Base-by-base conservation (phyloP, 1,140 invertebrate species). In the Himalopsyche phryganea region DNA sequence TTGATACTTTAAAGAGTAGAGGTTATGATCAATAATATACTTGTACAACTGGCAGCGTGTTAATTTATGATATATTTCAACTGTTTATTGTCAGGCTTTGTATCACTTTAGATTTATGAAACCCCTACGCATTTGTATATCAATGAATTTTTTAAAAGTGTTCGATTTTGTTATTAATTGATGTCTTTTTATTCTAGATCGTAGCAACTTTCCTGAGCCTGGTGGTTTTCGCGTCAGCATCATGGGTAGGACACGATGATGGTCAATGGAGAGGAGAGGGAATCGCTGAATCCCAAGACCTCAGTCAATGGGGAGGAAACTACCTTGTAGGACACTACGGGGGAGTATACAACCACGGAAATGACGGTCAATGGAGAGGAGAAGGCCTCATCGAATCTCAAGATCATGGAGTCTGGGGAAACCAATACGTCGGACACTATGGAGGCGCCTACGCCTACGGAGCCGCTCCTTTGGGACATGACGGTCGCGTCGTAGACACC, bases 401-500 rank as follows among this genome's bases (percentile, higher is more conserved):
- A 42, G 50, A 52, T 14, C 36, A 52, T 40, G 50, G 50, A 13
- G 35, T 10, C 11, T 52, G 33, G 10, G 50, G 38, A 13, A 13
- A 14, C 32, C 3, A 19, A n/a, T 14, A 38, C 18, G 15, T n/a
- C 40, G 50, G 17, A 42, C 15, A 23, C 35, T 36, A 19, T 10
- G 36, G 23, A 68, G 52, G 52, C 18, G 47, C 23, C 10, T 58
- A 50, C 19, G 44, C 42, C 33, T 44, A 51, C 18, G 60, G 45
- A 19, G 50, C 47, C 36, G 60, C 60, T 20, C 60, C 60, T 17
- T 13, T 62, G 1, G 55, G 46, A 19, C 54, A 19, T 38, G 61
- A 63, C 33, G 61, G 61, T 33, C 55, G 56, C 36, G 56, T 59
- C 15, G 42, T 60, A 28, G 61, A 63, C 49, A 63, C 61, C 44